Percentiles rank a stretch among this genome's conserved stretches.
phyloP scores from a whole-genome alignment of 2,797 vertebrate genomes.

The Crocodylus rhombifer region DNA sequence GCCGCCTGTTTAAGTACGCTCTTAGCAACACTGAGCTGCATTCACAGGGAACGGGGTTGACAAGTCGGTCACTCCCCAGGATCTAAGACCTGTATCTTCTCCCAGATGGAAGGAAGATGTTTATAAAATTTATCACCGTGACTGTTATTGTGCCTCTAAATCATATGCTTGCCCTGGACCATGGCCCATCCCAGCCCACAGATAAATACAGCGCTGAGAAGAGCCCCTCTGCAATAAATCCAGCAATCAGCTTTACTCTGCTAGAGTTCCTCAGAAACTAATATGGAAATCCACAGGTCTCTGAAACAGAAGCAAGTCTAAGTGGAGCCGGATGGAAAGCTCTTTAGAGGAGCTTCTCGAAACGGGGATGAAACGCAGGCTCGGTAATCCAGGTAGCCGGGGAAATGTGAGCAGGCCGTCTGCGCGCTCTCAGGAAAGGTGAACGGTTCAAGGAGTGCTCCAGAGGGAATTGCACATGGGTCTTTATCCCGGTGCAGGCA shows the following conservation, averaged over 20 bases:
- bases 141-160: background rate
- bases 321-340: background rate
- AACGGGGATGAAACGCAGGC: background rate
- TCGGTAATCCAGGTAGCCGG: background rate
- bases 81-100: background rate
- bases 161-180: background rate
- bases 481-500: background rate
- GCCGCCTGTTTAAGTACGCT: background rate
- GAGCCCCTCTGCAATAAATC: background rate
- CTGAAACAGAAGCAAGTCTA: background rate
- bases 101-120: background rate
- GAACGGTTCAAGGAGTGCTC: background rate
- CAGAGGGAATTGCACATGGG: background rate
- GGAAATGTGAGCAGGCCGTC: background rate
- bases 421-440: background rate
- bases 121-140: background rate
- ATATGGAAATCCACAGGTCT: background rate
- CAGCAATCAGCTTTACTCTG: background rate
- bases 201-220: background rate
- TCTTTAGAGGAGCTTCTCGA: background rate
- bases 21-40: conserved; percentile 19
- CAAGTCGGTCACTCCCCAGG: background rate
- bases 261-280: background rate
- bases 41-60: background rate
- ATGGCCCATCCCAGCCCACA: background rate